Evolutionary conservation across 1,140 invertebrate species (phyloP).

Genomic region (Heterodera schachtii): DNA sequence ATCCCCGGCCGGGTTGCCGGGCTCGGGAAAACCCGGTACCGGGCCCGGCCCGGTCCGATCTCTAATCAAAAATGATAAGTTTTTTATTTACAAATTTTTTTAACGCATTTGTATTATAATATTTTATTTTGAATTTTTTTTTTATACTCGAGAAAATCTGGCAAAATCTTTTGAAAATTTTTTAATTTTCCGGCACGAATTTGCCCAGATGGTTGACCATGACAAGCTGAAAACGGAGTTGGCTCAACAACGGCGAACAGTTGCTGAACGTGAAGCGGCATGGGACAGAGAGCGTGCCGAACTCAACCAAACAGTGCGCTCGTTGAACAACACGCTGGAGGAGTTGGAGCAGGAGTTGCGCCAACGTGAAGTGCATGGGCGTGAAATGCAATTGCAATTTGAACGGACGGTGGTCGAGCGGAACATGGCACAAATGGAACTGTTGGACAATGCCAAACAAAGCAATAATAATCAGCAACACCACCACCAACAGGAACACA

Average conservation of each 20-base stretch:
- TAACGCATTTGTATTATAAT: too few relatives aligned
- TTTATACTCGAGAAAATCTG: too few relatives aligned
- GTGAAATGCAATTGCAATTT: slow-evolving; percentile 1
- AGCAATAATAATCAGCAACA: not conserved
- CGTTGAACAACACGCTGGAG: not conserved
- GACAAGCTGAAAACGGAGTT: not conserved
- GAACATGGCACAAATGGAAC: not conserved
- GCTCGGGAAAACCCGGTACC: too few relatives aligned
- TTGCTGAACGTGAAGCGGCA: not conserved
- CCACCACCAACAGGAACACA: too few relatives aligned
- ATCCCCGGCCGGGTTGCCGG: too few relatives aligned
- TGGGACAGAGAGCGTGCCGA: slow-evolving; percentile 4
- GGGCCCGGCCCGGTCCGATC: too few relatives aligned
- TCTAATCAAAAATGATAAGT: too few relatives aligned
- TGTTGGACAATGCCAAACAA: not conserved
- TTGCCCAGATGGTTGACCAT: not conserved
- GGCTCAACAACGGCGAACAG: not conserved
- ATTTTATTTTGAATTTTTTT: not conserved
- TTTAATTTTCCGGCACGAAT: too few relatives aligned
- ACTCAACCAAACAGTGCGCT: not conserved
- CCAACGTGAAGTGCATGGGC: not conserved
- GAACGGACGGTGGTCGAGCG: slow-evolving; percentile 8
- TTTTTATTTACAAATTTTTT: too few relatives aligned
- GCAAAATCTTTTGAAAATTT: too few relatives aligned
- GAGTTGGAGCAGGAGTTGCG: slow-evolving; percentile 11